Evolutionary conservation across 1,140 invertebrate species (phyloP).

Genomic region (Coelopa frigida): DNA sequence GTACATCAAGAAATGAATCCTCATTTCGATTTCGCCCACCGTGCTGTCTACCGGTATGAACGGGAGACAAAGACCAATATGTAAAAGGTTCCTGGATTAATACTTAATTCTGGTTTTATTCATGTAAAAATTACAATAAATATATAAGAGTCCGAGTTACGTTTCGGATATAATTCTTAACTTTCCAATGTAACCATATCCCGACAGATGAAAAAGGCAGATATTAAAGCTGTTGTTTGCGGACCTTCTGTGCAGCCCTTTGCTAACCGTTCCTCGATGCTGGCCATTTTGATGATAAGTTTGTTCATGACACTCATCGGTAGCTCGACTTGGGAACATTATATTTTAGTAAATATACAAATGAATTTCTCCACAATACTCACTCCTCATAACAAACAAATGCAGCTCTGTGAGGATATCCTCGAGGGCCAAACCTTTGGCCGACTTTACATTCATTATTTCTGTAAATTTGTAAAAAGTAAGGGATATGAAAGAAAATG

Average conservation of each 20-base stretch:
- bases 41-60: slow-evolving; percentile 35
- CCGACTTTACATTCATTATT: slow-evolving; percentile 73
- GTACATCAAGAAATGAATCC: slow-evolving; percentile 53
- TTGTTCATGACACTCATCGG: slow-evolving; percentile 65
- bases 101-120: not conserved
- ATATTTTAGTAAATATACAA: not conserved
- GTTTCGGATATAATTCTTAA: slow-evolving; percentile 18
- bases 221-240: slow-evolving; percentile 74
- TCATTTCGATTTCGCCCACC: slow-evolving; percentile 58
- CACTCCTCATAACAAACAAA: slow-evolving; percentile 76
- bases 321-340: slow-evolving; percentile 63
- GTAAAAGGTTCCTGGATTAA: slow-evolving; percentile 2
- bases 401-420: slow-evolving; percentile 90
- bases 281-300: slow-evolving; percentile 72
- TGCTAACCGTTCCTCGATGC: slow-evolving; percentile 71
- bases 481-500: not conserved
- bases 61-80: slow-evolving; percentile 33
- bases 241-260: slow-evolving; percentile 74
- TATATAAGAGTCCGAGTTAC: not conserved
- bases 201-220: slow-evolving; percentile 67
- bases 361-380: slow-evolving; percentile 18
- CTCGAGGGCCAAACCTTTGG: slow-evolving; percentile 80
- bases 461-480: slow-evolving; percentile 50
- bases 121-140: not conserved
- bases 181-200: slow-evolving; percentile 47